A percentile compares a stretch with the other conserved stretches of the same genome.
Conservation (phyloP, 2,797 vertebrate species). For the Myiothlypis chrysogaster region DNA sequence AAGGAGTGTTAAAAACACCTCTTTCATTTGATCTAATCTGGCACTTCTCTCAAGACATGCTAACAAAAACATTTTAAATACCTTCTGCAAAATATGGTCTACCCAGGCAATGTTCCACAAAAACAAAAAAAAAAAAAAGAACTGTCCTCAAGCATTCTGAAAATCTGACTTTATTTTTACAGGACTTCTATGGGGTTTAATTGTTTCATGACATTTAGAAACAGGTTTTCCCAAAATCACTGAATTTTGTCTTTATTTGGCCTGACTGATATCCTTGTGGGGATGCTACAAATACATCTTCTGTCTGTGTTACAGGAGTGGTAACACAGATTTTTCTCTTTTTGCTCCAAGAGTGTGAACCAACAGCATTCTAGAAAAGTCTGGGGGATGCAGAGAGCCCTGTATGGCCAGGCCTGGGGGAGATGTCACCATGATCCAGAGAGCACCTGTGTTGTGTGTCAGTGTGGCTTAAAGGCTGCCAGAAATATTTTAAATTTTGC, state of each 20-base stretch:
- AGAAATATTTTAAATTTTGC: neutral
- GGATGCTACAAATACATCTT: neutral
- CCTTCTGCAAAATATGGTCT: neutral
- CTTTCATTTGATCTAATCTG: constrained; percentile 31
- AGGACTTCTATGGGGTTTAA: neutral
- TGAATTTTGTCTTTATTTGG: neutral
- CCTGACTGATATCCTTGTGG: neutral
- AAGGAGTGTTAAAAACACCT: constrained; percentile 18
- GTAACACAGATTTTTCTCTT: neutral
- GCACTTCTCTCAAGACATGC: neutral
- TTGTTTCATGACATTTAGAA: constrained; percentile 12
- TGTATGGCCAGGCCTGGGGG: neutral
- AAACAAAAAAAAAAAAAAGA: neutral
- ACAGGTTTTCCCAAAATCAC: neutral
- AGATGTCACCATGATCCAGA: neutral
- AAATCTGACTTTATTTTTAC: neutral
- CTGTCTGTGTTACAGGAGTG: neutral
- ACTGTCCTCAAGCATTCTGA: neutral
- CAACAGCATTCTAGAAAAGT: neutral
- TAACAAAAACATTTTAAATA: constrained; percentile 22
- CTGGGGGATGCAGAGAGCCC: neutral
- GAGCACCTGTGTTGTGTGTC: neutral
- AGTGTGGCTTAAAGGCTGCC: neutral
- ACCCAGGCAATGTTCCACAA: neutral
- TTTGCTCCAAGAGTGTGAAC: neutral